Conservation (phyloP, 2,113 vertebrate genomes). For the Leucoraja erinaceus region DNA sequence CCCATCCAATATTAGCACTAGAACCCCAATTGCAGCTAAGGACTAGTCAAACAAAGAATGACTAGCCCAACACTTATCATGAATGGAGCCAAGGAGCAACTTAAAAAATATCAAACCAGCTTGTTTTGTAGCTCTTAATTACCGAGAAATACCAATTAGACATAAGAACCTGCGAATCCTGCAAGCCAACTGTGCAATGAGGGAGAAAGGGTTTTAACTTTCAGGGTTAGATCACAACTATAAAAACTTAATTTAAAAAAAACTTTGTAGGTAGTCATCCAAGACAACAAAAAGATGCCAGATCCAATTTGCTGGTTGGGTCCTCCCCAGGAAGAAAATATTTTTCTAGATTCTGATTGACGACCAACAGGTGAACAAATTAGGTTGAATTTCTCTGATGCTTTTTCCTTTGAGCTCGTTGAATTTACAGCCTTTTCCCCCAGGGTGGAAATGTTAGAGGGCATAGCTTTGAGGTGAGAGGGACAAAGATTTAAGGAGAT, state of each 20-base stretch:
- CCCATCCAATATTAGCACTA: not conserved
- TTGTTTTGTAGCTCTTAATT: not conserved
- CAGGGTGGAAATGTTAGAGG: too few species aligned
- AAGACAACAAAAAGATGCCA: not conserved
- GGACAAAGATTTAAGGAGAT: too few species aligned
- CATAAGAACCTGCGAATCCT: not conserved
- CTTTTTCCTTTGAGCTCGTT: not conserved
- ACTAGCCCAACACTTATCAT: too few species aligned
- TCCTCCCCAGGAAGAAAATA: not conserved
- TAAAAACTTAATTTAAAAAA: not conserved
- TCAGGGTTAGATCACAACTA: not conserved
- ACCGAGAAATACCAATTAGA: not conserved
- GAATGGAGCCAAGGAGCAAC: not conserved
- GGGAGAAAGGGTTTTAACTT: not conserved
- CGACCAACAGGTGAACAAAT: not conserved
- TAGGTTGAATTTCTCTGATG: not conserved
- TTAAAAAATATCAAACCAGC: not conserved
- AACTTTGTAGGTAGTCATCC: not conserved
- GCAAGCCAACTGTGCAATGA: not conserved
- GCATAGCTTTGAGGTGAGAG: too few species aligned
- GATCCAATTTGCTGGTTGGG: not conserved
- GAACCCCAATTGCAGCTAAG: not conserved
- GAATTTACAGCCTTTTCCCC: too few species aligned
- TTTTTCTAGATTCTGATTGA: not conserved
- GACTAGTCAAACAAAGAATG: not conserved